These are phyloP conservation scores for Drosophila birchii DNA, from an alignment of 2,888 invertebrate genomes.

Conservation along the genomic window DNA sequence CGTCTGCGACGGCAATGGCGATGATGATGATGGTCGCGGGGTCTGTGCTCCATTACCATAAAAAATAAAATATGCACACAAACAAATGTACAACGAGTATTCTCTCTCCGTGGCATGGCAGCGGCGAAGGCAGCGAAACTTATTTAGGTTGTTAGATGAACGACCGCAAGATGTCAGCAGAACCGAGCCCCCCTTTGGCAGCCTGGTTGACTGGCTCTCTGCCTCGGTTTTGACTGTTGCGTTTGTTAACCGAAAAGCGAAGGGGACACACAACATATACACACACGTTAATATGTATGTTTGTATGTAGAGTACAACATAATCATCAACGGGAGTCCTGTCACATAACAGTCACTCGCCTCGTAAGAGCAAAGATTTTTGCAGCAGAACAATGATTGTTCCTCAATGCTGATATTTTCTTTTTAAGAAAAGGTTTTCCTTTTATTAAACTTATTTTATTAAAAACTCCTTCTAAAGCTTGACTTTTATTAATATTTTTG, in stretches of 20 bases:
- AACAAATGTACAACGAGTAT: constrained; percentile 25
- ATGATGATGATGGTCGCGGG: constrained; percentile 8
- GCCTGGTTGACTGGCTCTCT: not conserved
- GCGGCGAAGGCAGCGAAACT: constrained; percentile 59
- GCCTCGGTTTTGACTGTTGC: constrained; percentile 47
- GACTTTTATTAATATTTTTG: not conserved
- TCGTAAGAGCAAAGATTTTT: constrained; percentile 6
- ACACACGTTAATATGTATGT: not conserved
- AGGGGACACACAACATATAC: constrained; percentile 8
- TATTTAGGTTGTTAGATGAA: constrained; percentile 74
- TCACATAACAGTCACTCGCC: constrained; percentile 51
- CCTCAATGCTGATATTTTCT: not conserved
- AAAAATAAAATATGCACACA: constrained; percentile 36
- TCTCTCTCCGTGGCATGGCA: constrained; percentile 25
- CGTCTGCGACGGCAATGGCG: constrained; percentile 3
- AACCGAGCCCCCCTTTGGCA: constrained; percentile 12
- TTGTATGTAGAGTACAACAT: constrained; percentile 42
- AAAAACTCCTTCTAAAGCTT: not conserved
- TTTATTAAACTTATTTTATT: not conserved
- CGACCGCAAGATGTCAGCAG: constrained; percentile 59
- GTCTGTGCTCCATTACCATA: constrained; percentile 60
- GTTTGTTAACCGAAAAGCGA: constrained; percentile 42
- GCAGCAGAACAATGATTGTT: constrained; percentile 23
- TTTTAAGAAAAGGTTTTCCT: not conserved
- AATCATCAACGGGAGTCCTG: constrained; percentile 51